Conservation (phyloP, 2,797 vertebrate species). For the Phalanger gymnotis region DNA sequence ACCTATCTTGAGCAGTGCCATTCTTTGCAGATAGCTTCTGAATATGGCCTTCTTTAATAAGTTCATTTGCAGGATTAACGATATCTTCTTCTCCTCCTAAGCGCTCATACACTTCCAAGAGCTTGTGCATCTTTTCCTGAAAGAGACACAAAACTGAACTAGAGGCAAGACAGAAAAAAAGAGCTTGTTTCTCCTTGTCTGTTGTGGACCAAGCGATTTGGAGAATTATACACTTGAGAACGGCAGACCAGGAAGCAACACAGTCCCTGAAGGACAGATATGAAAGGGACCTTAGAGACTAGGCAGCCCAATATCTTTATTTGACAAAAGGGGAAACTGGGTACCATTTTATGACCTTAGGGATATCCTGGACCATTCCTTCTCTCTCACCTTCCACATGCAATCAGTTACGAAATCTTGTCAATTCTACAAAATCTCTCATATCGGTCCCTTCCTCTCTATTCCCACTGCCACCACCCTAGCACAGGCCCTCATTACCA, state of each 20-base stretch:
- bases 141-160: conserved; percentile 31
- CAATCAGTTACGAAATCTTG: background rate
- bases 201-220: background rate
- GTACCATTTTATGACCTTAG: background rate
- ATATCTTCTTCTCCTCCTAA: conserved; percentile 98
- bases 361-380: background rate
- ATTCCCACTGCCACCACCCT: background rate
- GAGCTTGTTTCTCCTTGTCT: background rate
- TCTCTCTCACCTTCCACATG: background rate
- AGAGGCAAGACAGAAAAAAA: background rate
- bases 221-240: background rate
- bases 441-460: background rate
- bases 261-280: background rate
- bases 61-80: conserved; percentile 97
- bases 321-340: background rate
- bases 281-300: background rate
- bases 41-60: conserved; percentile 98
- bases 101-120: conserved; percentile 95
- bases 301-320: background rate
- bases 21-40: conserved; percentile 99
- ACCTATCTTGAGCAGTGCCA: conserved; percentile 94
- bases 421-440: background rate
- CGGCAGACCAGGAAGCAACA: background rate
- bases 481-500: background rate
- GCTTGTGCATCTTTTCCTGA: conserved; percentile 98